Conservation (phyloP, 1,140 invertebrate genomes). For the Cheumatopsyche charites region DNA sequence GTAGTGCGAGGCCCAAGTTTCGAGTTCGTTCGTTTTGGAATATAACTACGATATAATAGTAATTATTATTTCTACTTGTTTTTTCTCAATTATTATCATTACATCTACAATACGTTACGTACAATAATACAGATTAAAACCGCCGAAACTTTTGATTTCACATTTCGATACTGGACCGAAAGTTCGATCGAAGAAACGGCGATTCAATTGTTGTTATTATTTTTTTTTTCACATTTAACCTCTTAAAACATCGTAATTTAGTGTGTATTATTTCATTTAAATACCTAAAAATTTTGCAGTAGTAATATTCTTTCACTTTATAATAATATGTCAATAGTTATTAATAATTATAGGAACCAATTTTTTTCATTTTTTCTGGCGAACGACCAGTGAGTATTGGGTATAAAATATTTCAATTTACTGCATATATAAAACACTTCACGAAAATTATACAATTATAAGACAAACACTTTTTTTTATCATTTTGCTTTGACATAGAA, state of each 20-base stretch:
- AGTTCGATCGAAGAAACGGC: background rate
- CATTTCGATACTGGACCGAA: background rate
- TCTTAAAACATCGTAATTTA: slow-evolving; percentile 48
- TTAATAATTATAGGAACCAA: slow-evolving; percentile 62
- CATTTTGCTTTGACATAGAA: background rate
- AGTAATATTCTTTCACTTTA: slow-evolving; percentile 53
- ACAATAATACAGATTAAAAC: slow-evolving; percentile 49
- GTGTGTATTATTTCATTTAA: slow-evolving; percentile 46
- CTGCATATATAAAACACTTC: slow-evolving; percentile 44
- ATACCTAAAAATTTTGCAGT: slow-evolving; percentile 49
- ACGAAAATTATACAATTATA: slow-evolving; percentile 37
- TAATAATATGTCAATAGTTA: slow-evolving; percentile 56
- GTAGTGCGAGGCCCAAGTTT: slow-evolving; percentile 67
- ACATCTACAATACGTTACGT: slow-evolving; percentile 49
- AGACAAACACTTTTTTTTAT: slow-evolving; percentile 17
- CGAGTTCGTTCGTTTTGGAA: slow-evolving; percentile 72
- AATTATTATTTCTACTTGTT: slow-evolving; percentile 49
- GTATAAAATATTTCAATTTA: slow-evolving; percentile 48
- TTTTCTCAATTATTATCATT: slow-evolving; percentile 48
- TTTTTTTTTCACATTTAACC: slow-evolving; percentile 47
- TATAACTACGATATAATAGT: slow-evolving; percentile 49
- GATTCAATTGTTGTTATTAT: slow-evolving; percentile 29
- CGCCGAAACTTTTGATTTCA: slow-evolving; percentile 4
- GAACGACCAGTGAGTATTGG: slow-evolving; percentile 49
- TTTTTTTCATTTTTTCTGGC: slow-evolving; percentile 55